phyloP scores from a whole-genome alignment of 2,888 invertebrate genomes.

The Eupithecia dodoneata region DNA sequence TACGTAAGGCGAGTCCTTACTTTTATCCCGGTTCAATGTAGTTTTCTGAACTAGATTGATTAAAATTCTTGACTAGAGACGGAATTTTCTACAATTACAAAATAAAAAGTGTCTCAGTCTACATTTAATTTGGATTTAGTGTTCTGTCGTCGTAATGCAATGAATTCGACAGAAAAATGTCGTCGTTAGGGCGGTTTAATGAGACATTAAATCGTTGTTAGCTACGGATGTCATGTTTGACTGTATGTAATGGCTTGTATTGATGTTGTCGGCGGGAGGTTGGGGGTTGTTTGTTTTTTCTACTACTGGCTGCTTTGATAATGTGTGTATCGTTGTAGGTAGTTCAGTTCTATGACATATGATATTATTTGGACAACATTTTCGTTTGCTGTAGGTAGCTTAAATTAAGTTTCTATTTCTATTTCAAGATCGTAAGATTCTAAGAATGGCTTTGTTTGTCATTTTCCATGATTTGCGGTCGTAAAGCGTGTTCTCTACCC shows the following conservation, averaged over 20 bases:
- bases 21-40: background rate
- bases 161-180: constrained; percentile 31
- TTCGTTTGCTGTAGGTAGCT: background rate
- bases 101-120: constrained; percentile 8
- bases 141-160: constrained; percentile 30
- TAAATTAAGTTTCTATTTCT: background rate
- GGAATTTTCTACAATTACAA: constrained; percentile 14
- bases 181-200: constrained; percentile 30
- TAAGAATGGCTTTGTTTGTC: background rate
- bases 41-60: background rate
- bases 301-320: background rate
- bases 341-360: background rate
- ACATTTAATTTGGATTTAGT: constrained; percentile 31
- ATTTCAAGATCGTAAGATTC: background rate
- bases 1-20: background rate
- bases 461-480: background rate
- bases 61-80: background rate
- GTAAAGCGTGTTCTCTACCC: background rate
- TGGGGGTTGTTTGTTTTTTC: background rate
- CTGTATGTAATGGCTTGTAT: constrained; percentile 16
- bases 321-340: background rate
- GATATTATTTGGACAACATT: background rate
- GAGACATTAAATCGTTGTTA: constrained; percentile 32
- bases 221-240: constrained; percentile 31
- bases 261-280: constrained; percentile 12